A percentile compares a stretch with the other conserved stretches of the same genome.
Conservation (phyloP, 2,888 invertebrate species). For the Dolichomitus sp. region DNA sequence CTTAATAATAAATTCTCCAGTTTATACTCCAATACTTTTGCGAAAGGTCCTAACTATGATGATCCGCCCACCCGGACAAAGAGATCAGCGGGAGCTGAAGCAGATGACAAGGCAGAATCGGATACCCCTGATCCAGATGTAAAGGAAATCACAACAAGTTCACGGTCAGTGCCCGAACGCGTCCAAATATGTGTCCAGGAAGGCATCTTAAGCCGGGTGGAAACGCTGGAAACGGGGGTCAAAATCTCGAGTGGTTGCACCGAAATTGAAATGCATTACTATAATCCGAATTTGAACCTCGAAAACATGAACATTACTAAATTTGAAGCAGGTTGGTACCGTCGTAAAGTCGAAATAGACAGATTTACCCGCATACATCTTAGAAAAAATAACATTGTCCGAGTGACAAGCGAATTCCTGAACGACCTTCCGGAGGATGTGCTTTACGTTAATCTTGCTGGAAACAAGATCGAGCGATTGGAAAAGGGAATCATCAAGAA, state of each 20-base stretch:
- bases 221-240: no score
- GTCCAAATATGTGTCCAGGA: no score
- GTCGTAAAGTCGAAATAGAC: constrained; percentile 62
- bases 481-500: constrained; percentile 73
- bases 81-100: no score
- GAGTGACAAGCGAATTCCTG: constrained; percentile 73
- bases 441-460: constrained; percentile 68
- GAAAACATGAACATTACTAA: constrained; percentile 61
- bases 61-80: not conserved
- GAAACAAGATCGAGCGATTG: constrained; percentile 71
- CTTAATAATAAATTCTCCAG: constrained; percentile 68
- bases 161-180: no score
- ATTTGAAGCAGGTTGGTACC: constrained; percentile 77
- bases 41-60: not conserved
- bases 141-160: no score
- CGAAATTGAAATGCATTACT: no score
- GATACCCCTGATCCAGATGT: no score
- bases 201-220: no score
- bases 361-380: constrained; percentile 70
- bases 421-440: constrained; percentile 75
- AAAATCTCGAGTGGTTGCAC: no score
- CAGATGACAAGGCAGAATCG: no score
- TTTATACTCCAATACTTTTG: not conserved
- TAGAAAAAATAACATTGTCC: constrained; percentile 72
- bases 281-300: no score